phyloP scores from a whole-genome alignment of 2,797 vertebrate species.

The Tenualosa thibaudeaui region DNA sequence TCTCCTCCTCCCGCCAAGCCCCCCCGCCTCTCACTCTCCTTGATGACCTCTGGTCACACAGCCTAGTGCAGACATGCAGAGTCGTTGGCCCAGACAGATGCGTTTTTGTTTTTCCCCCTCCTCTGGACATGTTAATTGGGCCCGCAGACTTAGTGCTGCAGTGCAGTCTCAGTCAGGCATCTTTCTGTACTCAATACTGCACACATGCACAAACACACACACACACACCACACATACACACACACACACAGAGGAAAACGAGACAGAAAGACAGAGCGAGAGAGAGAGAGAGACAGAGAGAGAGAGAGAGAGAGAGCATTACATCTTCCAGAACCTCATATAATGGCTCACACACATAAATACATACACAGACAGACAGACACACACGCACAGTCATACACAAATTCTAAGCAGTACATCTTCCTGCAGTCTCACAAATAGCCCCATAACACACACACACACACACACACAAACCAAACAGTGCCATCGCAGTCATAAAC shows the following conservation, averaged over 20 bases:
- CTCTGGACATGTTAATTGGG: constrained; percentile 23
- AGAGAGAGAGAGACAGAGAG: not conserved
- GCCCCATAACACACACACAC: not conserved
- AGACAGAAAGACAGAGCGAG: not conserved
- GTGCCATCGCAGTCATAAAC: not conserved
- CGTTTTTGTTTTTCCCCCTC: constrained; percentile 7
- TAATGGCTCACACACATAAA: not conserved
- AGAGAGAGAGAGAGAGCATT: not conserved
- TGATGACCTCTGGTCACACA: not conserved
- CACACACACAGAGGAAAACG: not conserved
- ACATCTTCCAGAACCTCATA: not conserved
- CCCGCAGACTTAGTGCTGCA: constrained; percentile 4
- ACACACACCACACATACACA: not conserved
- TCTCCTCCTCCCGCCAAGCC: not conserved
- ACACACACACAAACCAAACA: not conserved
- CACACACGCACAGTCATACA: not conserved
- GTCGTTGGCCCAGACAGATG: constrained; percentile 13
- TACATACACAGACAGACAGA: not conserved
- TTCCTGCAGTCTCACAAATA: not conserved
- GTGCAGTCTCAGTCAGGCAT: not conserved
- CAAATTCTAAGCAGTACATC: not conserved
- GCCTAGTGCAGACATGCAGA: not conserved
- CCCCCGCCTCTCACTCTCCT: not conserved
- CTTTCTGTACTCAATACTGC: not conserved
- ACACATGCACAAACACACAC: not conserved